Evolutionary conservation across 1,140 invertebrate species (phyloP).

Genomic region (Cotesia chilonis): DNA sequence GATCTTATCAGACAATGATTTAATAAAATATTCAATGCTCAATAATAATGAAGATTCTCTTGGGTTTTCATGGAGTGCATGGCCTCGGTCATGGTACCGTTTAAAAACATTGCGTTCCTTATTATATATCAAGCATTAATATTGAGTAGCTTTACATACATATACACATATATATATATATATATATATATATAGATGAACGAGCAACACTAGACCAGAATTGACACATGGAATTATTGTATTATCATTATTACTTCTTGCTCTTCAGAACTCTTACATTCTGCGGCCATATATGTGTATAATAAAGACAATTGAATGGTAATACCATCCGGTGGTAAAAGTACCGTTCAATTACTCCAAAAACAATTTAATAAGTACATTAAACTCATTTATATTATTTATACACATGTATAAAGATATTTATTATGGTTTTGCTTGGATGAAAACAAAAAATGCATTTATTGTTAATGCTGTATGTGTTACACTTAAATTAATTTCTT

Average conservation of each 20-base stretch:
- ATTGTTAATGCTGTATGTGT: neutral
- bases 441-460: neutral
- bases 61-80: neutral
- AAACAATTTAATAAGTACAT: conserved; percentile 9
- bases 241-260: neutral
- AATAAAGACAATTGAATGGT: conserved; percentile 27
- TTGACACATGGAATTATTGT: neutral
- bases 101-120: conserved; percentile 25
- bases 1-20: neutral
- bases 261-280: neutral
- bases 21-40: neutral
- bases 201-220: neutral
- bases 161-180: too few species aligned
- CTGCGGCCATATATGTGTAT: neutral
- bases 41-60: neutral
- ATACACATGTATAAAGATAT: neutral
- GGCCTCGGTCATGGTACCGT: conserved; percentile 41
- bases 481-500: conserved; percentile 4
- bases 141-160: too few species aligned
- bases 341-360: conserved; percentile 28
- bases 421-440: neutral
- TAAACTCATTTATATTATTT: neutral
- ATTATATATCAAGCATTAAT: too few species aligned
- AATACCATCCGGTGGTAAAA: conserved; percentile 21
- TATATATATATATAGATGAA: too few species aligned